A percentile compares a stretch with the other conserved stretches of the same genome.
phyloP scores from a whole-genome alignment of 92 coral and sea anemone species.

The Actinernus sp. region DNA sequence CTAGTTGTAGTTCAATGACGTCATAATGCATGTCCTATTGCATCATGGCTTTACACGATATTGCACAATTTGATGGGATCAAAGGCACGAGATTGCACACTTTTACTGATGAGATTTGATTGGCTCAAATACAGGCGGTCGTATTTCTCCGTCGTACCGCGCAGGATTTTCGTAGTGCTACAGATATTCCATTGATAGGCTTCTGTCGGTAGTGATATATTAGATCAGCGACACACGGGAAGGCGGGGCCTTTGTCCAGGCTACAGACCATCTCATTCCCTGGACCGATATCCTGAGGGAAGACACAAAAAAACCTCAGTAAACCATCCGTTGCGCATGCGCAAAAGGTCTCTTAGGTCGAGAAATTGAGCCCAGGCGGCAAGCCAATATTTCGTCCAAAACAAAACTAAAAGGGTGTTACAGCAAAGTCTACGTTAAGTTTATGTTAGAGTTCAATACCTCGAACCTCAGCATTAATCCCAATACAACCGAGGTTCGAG shows the following conservation, averaged over 20 bases:
- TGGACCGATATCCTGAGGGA: constrained; percentile 70
- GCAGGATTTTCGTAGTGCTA: constrained; percentile 77
- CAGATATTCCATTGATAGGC: constrained; percentile 75
- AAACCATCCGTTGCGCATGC: neutral
- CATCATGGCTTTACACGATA: too few species aligned
- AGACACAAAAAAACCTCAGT: neutral
- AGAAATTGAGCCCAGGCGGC: too few species aligned
- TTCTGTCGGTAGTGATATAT: constrained; percentile 70
- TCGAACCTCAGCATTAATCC: too few species aligned
- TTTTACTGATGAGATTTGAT: too few species aligned
- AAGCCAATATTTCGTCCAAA: neutral
- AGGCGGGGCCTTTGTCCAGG: constrained; percentile 79
- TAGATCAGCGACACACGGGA: constrained; percentile 59
- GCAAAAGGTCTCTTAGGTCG: neutral
- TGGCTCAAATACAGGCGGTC: neutral
- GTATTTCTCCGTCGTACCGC: constrained; percentile 21
- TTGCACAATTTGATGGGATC: too few species aligned
- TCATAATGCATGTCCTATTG: too few species aligned
- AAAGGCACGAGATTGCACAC: too few species aligned
- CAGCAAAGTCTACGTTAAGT: neutral
- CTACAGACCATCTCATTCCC: constrained; percentile 58
- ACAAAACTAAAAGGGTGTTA: neutral
- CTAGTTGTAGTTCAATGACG: too few species aligned
- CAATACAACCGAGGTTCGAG: too few species aligned
- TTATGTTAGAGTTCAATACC: too few species aligned